A percentile compares a stretch with the other conserved stretches of the same genome.
phyloP scores from a whole-genome alignment of 2,888 invertebrate genomes.

The Hyles lineata region DNA sequence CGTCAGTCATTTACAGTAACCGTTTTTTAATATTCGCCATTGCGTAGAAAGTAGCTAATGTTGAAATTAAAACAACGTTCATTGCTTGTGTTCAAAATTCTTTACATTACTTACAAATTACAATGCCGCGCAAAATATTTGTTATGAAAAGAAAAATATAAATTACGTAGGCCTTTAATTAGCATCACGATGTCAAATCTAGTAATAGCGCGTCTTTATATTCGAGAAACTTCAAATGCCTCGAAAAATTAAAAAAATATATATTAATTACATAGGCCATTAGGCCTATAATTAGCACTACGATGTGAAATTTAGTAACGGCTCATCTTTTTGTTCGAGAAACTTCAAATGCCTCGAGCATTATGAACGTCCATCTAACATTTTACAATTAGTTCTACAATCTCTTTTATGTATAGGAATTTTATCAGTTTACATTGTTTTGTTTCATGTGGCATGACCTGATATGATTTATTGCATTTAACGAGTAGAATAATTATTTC shows the following conservation, averaged over 20 bases:
- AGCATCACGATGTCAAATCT: not conserved
- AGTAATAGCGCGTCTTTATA: not conserved
- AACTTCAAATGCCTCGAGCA: not conserved
- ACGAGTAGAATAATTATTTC: no score
- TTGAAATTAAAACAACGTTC: not conserved
- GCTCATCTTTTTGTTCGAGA: not conserved
- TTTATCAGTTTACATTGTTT: no score
- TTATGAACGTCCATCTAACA: not conserved
- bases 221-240: not conserved
- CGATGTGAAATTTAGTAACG: not conserved
- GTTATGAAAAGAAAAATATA: not conserved
- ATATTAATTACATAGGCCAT: not conserved
- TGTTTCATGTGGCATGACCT: no score
- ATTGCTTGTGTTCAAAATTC: not conserved
- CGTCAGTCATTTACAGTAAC: not conserved
- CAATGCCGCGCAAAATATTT: no score
- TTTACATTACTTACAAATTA: no score
- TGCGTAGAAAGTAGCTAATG: constrained; percentile 3
- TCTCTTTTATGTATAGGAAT: not conserved
- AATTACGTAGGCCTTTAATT: not conserved
- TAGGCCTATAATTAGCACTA: not conserved
- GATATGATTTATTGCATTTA: no score
- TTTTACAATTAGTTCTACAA: not conserved
- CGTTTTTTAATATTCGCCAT: constrained; percentile 6
- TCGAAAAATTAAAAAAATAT: no score